Evolutionary conservation across 2,113 vertebrate genomes (phyloP).

Genomic region (Melanocharis versteri): DNA sequence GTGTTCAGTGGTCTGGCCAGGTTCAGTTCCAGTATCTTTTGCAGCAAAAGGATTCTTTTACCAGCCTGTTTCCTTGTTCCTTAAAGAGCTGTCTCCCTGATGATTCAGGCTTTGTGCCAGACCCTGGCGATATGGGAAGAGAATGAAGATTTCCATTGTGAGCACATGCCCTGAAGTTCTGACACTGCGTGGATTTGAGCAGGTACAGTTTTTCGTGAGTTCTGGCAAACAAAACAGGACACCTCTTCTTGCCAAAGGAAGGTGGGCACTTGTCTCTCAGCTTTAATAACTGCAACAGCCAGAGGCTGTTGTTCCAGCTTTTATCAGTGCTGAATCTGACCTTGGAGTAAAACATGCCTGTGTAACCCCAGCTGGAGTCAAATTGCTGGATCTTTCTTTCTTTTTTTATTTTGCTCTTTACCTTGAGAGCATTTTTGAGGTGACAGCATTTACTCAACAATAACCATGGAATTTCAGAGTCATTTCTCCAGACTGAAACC

Average conservation of each 20-base stretch:
- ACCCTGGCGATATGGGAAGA: background rate
- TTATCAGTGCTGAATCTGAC: background rate
- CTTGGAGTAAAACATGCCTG: background rate
- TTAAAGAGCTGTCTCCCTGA: background rate
- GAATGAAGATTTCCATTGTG: background rate
- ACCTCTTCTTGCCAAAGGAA: background rate
- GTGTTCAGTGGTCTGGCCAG: background rate
- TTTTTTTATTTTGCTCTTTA: background rate
- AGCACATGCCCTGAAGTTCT: background rate
- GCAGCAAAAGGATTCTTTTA: background rate
- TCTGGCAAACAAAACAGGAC: background rate
- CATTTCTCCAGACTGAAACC: background rate
- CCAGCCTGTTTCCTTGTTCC: background rate
- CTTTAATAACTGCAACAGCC: background rate
- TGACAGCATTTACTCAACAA: background rate
- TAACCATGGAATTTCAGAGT: background rate
- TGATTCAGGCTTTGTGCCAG: background rate
- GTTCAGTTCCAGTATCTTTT: background rate
- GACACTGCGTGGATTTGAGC: background rate
- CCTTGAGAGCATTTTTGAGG: conserved; percentile 10
- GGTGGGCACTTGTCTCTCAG: background rate
- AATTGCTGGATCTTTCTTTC: background rate
- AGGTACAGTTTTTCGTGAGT: background rate
- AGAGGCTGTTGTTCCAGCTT: background rate
- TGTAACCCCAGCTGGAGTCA: background rate